Evolutionary conservation across 1,140 invertebrate genomes (phyloP).

Genomic region (Wiebesia pumilae): DNA sequence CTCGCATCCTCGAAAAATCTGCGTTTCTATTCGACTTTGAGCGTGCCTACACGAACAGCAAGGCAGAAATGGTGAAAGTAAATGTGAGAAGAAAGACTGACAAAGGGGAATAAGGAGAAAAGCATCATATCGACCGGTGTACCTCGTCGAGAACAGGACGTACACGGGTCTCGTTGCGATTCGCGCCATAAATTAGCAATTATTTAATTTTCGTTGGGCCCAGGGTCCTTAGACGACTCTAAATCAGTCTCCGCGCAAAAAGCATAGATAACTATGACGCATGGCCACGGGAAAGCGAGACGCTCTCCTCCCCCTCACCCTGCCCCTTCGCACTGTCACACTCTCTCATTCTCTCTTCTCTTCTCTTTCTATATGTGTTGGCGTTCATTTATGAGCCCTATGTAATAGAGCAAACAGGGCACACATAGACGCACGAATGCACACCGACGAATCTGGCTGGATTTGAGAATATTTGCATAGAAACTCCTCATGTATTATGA

Average conservation of each 20-base stretch:
- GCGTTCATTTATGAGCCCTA: conserved; percentile 32
- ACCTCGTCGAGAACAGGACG: conserved; percentile 35
- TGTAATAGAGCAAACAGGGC: too few species aligned
- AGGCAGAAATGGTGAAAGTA: neutral
- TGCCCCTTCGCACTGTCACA: neutral
- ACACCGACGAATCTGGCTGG: too few species aligned
- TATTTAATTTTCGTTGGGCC: conserved; percentile 76
- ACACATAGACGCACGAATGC: too few species aligned
- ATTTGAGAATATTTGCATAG: too few species aligned
- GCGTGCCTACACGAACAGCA: neutral
- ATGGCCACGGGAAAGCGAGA: conserved; percentile 72
- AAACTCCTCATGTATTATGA: too few species aligned
- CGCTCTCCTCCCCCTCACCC: conserved; percentile 35
- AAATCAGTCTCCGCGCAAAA: conserved; percentile 76
- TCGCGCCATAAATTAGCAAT: conserved; percentile 76
- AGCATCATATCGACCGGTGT: conserved; percentile 60
- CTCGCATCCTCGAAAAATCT: neutral
- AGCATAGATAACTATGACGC: conserved; percentile 77
- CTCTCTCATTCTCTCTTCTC: conserved; percentile 5
- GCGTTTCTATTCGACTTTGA: neutral
- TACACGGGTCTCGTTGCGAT: conserved; percentile 60
- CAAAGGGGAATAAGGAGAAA: conserved; percentile 43
- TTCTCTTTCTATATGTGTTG: conserved; percentile 11
- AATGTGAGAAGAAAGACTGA: neutral
- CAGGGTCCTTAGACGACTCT: conserved; percentile 75